phyloP scores from a whole-genome alignment of 1,140 invertebrate species.

The Drosophila sp. region DNA sequence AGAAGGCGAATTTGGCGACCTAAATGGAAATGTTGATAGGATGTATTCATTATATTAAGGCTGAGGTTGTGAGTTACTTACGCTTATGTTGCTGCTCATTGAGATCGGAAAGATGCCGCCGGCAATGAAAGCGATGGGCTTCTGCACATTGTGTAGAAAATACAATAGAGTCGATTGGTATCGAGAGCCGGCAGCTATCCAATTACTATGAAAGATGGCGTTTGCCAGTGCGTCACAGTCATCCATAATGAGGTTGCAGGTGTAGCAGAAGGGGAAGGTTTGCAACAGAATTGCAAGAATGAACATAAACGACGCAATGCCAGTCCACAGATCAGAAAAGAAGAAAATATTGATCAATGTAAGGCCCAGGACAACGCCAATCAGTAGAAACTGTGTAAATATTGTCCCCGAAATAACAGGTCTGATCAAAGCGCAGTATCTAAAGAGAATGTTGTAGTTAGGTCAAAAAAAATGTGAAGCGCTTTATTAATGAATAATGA shows the following conservation, averaged over 20 bases:
- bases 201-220: constrained; percentile 70
- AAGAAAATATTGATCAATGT: constrained; percentile 71
- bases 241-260: constrained; percentile 70
- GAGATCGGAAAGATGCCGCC: constrained; percentile 72
- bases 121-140: constrained; percentile 66
- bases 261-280: constrained; percentile 70
- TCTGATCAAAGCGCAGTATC: constrained; percentile 53
- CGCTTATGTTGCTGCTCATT: constrained; percentile 74
- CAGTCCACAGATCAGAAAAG: constrained; percentile 63
- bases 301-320: constrained; percentile 68
- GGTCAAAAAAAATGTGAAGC: background rate
- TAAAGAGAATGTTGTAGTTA: constrained; percentile 1
- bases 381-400: constrained; percentile 63
- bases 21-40: constrained; percentile 5
- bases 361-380: constrained; percentile 61
- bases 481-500: too few relatives aligned
- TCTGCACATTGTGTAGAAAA: constrained; percentile 71
- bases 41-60: background rate
- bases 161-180: constrained; percentile 66
- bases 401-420: constrained; percentile 72
- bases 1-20: constrained; percentile 73
- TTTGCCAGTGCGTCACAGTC: constrained; percentile 59
- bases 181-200: constrained; percentile 51
- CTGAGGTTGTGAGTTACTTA: constrained; percentile 30
- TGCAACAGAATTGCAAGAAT: constrained; percentile 63